Conservation (phyloP, 1,140 invertebrate species). For the Ceratosolen fusciceps region DNA sequence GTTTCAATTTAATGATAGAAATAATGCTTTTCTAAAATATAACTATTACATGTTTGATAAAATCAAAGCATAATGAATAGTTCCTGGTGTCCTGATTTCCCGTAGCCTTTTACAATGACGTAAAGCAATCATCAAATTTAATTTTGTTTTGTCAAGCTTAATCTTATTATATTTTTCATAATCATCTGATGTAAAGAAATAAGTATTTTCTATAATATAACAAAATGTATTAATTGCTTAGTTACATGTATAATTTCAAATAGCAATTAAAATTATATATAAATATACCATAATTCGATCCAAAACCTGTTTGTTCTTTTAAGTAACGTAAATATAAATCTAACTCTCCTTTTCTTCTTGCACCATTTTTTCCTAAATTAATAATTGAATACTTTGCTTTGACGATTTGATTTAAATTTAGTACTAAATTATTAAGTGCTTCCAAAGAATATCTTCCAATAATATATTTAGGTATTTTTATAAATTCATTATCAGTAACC, state of each 20-base stretch:
- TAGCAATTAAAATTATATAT: conserved; percentile 17
- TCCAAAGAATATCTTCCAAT: conserved; percentile 61
- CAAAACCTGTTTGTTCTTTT: conserved; percentile 56
- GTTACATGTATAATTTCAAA: conserved; percentile 31
- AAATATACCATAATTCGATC: conserved; percentile 53
- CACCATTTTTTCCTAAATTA: conserved; percentile 58
- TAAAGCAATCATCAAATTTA: conserved; percentile 63
- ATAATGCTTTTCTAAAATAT: neutral
- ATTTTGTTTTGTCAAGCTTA: conserved; percentile 65
- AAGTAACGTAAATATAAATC: conserved; percentile 62
- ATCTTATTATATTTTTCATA: conserved; percentile 58
- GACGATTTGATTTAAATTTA: conserved; percentile 61
- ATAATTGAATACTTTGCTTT: conserved; percentile 63
- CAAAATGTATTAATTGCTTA: conserved; percentile 41
- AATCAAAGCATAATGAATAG: conserved; percentile 58
- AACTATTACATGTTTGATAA: neutral
- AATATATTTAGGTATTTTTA: conserved; percentile 65
- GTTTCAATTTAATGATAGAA: neutral
- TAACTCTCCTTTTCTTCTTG: conserved; percentile 65
- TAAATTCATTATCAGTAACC: conserved; percentile 58
- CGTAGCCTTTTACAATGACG: conserved; percentile 64
- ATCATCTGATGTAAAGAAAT: conserved; percentile 66
- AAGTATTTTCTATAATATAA: conserved; percentile 57
- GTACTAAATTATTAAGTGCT: conserved; percentile 60
- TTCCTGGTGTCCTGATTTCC: conserved; percentile 60